Evolutionary conservation across 2,797 vertebrate genomes (phyloP).

Genomic region (Poecilia picta): DNA sequence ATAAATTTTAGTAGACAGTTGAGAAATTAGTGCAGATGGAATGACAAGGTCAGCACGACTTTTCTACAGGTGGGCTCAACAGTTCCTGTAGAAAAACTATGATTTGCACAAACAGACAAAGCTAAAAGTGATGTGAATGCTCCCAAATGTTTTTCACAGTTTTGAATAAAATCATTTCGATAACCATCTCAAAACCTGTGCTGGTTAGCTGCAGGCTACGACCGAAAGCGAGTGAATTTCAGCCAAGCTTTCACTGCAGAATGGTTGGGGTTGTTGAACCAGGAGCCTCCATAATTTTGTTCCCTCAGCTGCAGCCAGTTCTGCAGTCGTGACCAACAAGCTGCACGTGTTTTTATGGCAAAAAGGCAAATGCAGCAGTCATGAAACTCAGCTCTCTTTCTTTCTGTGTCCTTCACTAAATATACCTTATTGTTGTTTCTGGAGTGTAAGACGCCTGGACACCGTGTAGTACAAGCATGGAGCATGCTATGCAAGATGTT

Average conservation of each 20-base stretch:
- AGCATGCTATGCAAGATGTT: background rate
- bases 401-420: background rate
- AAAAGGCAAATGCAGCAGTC: conserved; percentile 13
- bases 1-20: background rate
- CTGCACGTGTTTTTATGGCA: background rate
- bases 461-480: background rate
- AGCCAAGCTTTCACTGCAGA: background rate
- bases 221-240: background rate
- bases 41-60: too few relatives aligned
- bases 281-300: conserved; percentile 11
- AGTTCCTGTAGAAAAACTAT: background rate
- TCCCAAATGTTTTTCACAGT: background rate
- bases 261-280: conserved; percentile 39
- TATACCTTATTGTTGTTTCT: background rate
- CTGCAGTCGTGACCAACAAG: conserved; percentile 21
- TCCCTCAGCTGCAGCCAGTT: conserved; percentile 31
- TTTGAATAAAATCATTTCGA: background rate
- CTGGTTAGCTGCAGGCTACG: background rate
- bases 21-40: background rate
- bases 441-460: background rate
- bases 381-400: background rate
- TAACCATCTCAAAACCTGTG: background rate
- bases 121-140: background rate
- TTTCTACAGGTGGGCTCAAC: background rate
- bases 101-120: background rate